Conservation (phyloP, 2,797 vertebrate genomes). For the Odontamblyopus rebecca region DNA sequence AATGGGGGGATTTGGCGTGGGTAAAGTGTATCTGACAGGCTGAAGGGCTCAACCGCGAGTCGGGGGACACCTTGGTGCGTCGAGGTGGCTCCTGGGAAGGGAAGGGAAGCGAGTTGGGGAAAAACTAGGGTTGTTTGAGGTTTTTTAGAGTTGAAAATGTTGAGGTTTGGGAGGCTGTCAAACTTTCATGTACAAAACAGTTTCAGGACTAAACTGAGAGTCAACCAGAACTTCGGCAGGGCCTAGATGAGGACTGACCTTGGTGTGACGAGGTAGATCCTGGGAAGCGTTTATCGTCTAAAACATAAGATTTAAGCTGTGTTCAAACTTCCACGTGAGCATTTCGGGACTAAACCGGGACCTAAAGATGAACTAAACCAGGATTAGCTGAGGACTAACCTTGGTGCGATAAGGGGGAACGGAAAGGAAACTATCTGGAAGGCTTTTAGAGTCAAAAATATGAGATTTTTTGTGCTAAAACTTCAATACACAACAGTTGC, state of each 20-base stretch:
- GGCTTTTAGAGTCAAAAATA: too few relatives aligned
- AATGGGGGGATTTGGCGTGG: slow-evolving; percentile 72
- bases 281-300: too few relatives aligned
- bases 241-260: not conserved
- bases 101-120: slow-evolving; percentile 33
- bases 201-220: not conserved
- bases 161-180: not conserved
- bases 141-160: not conserved
- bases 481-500: too few relatives aligned
- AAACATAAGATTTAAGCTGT: too few relatives aligned
- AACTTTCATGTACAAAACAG: not conserved
- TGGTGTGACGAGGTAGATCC: too few relatives aligned
- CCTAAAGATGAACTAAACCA: too few relatives aligned
- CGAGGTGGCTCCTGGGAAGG: slow-evolving; percentile 36
- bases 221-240: not conserved
- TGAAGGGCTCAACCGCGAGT: slow-evolving; percentile 65
- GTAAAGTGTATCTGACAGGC: slow-evolving; percentile 72
- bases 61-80: slow-evolving; percentile 68
- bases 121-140: slow-evolving; percentile 4
- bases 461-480: too few relatives aligned
- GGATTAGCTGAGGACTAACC: too few relatives aligned
- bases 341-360: too few relatives aligned
- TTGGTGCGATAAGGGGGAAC: too few relatives aligned
- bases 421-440: too few relatives aligned
- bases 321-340: too few relatives aligned